These are phyloP conservation scores for Leucophenga varia DNA, from an alignment of 1,140 invertebrate genomes.

Conservation along the genomic window DNA sequence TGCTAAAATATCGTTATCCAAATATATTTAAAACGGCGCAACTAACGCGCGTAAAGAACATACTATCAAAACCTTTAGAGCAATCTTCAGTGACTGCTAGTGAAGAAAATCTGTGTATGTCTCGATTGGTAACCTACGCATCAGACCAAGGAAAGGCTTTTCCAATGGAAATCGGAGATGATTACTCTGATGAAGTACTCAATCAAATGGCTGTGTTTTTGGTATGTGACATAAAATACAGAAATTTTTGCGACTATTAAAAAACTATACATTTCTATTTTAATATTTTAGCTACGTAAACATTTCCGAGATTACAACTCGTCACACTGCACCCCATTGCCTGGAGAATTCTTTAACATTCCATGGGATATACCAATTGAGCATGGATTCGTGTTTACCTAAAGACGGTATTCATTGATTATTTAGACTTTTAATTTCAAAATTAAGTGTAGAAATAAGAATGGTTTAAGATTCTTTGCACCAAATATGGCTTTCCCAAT, in stretches of 20 bases:
- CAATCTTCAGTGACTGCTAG: conserved; percentile 22
- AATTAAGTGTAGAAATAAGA: too few species aligned
- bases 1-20: conserved; percentile 78
- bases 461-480: too few species aligned
- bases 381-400: conserved; percentile 54
- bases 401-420: too few species aligned
- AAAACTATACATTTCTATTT: conserved; percentile 25
- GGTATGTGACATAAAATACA: conserved; percentile 52
- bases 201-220: conserved; percentile 64
- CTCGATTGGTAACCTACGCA: conserved; percentile 62
- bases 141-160: conserved; percentile 61
- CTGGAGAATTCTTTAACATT: conserved; percentile 66
- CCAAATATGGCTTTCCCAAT: not conserved
- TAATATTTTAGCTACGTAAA: conserved; percentile 65
- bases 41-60: conserved; percentile 31
- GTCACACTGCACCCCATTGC: conserved; percentile 82
- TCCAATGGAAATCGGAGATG: conserved; percentile 66
- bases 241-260: conserved; percentile 17
- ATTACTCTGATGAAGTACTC: conserved; percentile 59
- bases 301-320: conserved; percentile 85
- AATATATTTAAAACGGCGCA: conserved; percentile 64
- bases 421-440: too few species aligned
- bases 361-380: conserved; percentile 59
- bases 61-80: conserved; percentile 44
- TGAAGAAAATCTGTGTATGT: conserved; percentile 59